These are phyloP conservation scores for Myotis davidii DNA, from an alignment of 2,113 vertebrate genomes.

Conservation along the genomic window DNA sequence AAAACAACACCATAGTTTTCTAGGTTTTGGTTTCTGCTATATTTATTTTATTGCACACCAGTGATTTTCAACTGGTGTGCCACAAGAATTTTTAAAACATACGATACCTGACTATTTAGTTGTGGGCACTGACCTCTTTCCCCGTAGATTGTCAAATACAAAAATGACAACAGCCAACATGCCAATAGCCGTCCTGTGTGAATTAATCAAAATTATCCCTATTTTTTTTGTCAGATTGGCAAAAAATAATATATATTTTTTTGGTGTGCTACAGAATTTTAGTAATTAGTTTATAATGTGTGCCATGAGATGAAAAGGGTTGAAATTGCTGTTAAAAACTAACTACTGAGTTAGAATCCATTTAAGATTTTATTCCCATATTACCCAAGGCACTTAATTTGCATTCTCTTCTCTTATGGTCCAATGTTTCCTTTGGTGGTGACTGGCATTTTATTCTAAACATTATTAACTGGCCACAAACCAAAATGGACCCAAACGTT, in stretches of 20 bases:
- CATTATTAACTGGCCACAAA: background rate
- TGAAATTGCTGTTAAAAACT: background rate
- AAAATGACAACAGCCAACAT: background rate
- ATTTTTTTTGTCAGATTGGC: background rate
- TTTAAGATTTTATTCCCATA: background rate
- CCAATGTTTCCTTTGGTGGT: background rate
- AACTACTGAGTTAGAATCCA: background rate
- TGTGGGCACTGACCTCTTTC: background rate
- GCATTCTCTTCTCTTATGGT: background rate
- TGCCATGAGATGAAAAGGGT: background rate
- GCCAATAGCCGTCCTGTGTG: background rate
- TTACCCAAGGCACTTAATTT: background rate
- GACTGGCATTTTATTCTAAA: background rate
- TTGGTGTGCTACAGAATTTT: background rate
- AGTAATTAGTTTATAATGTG: background rate
- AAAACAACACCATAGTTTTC: background rate
- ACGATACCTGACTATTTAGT: background rate
- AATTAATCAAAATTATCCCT: background rate
- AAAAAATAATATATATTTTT: background rate
- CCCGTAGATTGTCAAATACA: background rate
- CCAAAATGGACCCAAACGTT: background rate
- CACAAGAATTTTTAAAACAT: background rate
- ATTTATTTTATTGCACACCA: background rate
- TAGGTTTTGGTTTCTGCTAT: background rate
- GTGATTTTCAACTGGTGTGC: background rate